These are phyloP conservation scores for Ischnura elegans DNA, from an alignment of 2,888 invertebrate species.

Conservation along the genomic window DNA sequence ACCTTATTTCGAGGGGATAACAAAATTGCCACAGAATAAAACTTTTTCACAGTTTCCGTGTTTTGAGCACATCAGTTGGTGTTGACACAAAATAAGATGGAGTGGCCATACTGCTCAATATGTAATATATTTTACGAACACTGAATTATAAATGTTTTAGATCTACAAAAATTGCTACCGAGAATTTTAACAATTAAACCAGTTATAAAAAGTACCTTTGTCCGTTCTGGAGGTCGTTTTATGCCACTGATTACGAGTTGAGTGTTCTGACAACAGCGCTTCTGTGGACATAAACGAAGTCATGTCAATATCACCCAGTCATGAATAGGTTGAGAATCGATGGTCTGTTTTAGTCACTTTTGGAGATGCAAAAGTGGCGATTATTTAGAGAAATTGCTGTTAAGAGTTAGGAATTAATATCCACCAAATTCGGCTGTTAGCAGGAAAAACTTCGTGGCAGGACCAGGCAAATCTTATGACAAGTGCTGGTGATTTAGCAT, in stretches of 20 bases:
- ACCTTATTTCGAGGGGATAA: not conserved
- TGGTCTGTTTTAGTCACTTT: not conserved
- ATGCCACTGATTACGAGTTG: not conserved
- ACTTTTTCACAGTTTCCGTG: not conserved
- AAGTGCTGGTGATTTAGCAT: no score
- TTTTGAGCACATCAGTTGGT: not conserved
- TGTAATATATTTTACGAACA: not conserved
- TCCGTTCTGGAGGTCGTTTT: not conserved
- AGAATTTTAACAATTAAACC: not conserved
- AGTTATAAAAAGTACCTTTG: not conserved
- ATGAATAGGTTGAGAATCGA: no score
- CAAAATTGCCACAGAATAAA: not conserved
- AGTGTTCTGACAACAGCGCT: slow-evolving; percentile 44
- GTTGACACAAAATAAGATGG: not conserved
- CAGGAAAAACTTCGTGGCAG: no score
- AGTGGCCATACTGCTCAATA: not conserved
- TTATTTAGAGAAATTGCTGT: no score
- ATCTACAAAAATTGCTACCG: not conserved
- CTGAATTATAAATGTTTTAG: not conserved
- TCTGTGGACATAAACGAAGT: slow-evolving; percentile 27
- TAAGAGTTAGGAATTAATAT: no score
- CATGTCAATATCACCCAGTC: not conserved
- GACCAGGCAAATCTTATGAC: no score
- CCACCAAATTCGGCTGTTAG: no score
- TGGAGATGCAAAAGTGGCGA: no score